Conservation (phyloP, 2,113 vertebrate genomes). For the Apodemus speciosus region DNA sequence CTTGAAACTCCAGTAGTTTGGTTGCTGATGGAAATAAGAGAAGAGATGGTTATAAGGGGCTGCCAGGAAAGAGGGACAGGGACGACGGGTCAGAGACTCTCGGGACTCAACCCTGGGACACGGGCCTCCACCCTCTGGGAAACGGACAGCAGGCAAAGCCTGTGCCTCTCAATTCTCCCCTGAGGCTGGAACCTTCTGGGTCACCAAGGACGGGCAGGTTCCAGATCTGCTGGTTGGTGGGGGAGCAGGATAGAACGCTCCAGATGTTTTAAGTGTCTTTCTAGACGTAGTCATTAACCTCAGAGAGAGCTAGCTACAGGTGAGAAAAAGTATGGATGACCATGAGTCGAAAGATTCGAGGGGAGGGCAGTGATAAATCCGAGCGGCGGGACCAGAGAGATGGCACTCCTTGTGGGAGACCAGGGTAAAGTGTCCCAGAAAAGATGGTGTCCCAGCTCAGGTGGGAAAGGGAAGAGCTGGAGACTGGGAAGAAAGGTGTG, state of each 20-base stretch:
- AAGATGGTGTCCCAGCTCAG: not conserved
- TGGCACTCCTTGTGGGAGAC: not conserved
- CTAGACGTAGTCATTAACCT: not conserved
- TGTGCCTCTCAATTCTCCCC: not conserved
- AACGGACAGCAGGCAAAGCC: not conserved
- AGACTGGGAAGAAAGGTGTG: not conserved
- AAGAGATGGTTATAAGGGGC: constrained; percentile 79
- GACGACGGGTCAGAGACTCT: not conserved
- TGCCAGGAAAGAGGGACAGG: not conserved
- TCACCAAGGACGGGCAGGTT: not conserved
- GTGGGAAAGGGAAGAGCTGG: constrained; percentile 9
- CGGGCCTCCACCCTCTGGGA: constrained; percentile 41
- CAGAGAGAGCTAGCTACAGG: not conserved
- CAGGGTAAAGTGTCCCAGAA: not conserved
- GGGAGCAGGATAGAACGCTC: not conserved
- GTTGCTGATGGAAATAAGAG: constrained; percentile 89
- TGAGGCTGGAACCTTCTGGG: not conserved
- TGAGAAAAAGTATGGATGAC: not conserved
- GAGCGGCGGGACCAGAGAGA: not conserved
- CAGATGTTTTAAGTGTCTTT: not conserved
- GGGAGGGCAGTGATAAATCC: not conserved
- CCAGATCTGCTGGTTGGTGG: not conserved
- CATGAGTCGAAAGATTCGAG: rapidly evolving
- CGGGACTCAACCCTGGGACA: not conserved
- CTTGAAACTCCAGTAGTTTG: constrained; percentile 99